Conservation (phyloP, 2,113 vertebrate genomes). For the Laticauda laticaudata region DNA sequence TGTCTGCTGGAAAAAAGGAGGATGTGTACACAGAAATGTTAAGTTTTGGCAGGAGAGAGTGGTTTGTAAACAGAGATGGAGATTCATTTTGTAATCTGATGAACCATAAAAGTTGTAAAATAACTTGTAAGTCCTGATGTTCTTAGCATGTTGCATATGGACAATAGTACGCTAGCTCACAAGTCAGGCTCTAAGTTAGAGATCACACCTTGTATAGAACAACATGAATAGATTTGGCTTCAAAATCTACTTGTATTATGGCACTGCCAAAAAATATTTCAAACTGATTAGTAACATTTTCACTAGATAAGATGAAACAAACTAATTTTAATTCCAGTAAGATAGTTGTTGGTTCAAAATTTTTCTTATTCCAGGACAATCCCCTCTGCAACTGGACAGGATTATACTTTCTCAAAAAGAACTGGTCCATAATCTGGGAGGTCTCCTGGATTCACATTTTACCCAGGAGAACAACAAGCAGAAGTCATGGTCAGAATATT, state of each 20-base stretch:
- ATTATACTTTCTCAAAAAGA: background rate
- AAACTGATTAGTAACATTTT: background rate
- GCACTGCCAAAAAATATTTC: background rate
- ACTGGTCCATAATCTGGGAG: background rate
- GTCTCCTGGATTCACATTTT: background rate
- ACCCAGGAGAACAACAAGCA: background rate
- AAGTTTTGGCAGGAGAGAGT: background rate
- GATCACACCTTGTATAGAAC: background rate
- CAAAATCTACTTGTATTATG: background rate
- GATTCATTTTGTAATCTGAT: background rate
- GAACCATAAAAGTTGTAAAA: background rate
- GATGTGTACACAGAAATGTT: background rate
- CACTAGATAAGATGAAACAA: background rate
- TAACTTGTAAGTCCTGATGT: background rate
- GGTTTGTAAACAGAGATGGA: background rate
- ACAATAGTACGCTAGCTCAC: background rate
- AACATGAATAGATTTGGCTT: background rate
- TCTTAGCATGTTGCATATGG: background rate
- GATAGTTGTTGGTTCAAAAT: background rate
- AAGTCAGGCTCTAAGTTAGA: background rate
- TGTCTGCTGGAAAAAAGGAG: background rate
- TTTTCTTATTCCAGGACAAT: background rate
- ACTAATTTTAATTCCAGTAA: background rate
- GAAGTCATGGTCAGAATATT: background rate
- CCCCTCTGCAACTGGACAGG: background rate